Evolutionary conservation across 2,797 vertebrate genomes (phyloP).

Genomic region (Loris lydekkerianus): DNA sequence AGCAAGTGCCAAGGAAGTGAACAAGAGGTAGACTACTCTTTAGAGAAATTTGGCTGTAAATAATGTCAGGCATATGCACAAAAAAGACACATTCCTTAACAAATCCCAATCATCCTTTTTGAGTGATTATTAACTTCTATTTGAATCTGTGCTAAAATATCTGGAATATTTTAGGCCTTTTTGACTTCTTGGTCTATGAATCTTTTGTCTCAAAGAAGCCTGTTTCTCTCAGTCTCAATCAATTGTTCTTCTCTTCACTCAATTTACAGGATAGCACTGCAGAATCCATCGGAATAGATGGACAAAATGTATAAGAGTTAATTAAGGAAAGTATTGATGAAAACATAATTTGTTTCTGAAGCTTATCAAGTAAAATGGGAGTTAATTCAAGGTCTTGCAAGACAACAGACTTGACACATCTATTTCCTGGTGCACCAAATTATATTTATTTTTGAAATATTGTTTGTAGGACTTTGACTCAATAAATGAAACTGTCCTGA

Average conservation of each 20-base stretch:
- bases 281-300: constrained; percentile 48
- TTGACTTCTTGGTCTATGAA: constrained; percentile 13
- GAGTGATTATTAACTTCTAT: not conserved
- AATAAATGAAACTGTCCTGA: not conserved
- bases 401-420: not conserved
- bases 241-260: constrained; percentile 50
- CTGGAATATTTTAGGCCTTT: constrained; percentile 35
- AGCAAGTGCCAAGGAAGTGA: not conserved
- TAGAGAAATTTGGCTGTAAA: not conserved
- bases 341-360: constrained; percentile 67
- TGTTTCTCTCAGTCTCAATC: constrained; percentile 43
- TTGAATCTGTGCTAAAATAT: constrained; percentile 40
- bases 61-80: not conserved
- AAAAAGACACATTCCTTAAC: not conserved
- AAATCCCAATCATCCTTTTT: not conserved
- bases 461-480: constrained; percentile 1
- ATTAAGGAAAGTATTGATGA: constrained; percentile 71
- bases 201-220: constrained; percentile 52
- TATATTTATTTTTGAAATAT: constrained; percentile 43
- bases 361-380: not conserved
- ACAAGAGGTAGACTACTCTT: not conserved
- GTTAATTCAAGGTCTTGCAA: constrained; percentile 46
- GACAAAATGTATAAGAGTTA: constrained; percentile 53
- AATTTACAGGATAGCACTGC: constrained; percentile 30
- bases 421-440: constrained; percentile 17